Conservation (phyloP, 2,113 vertebrate species). For the Colinus virginianus region DNA sequence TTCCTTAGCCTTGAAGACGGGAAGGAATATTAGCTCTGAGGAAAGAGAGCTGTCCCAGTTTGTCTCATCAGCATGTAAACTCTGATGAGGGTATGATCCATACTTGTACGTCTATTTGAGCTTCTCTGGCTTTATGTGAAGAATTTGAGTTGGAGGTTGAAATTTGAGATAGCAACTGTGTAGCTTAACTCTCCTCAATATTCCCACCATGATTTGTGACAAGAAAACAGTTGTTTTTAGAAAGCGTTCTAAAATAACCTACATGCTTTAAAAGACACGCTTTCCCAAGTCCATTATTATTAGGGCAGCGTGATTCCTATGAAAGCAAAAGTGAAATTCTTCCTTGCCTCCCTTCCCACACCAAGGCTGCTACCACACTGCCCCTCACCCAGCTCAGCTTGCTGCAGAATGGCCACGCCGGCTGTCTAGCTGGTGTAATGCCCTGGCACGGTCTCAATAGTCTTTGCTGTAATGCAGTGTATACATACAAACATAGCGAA, state of each 20-base stretch:
- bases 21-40: background rate
- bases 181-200: background rate
- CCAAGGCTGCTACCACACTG: background rate
- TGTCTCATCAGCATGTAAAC: background rate
- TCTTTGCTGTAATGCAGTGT: conserved; percentile 81
- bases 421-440: conserved; percentile 48
- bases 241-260: background rate
- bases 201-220: fast-evolving
- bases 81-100: background rate
- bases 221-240: background rate
- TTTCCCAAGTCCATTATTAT: background rate
- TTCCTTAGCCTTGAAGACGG: background rate
- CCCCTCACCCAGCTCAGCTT: background rate
- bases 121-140: background rate
- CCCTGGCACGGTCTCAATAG: conserved; percentile 75
- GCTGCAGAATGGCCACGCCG: background rate
- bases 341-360: background rate
- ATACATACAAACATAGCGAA: conserved; percentile 89
- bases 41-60: background rate
- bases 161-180: fast-evolving
- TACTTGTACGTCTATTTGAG: background rate
- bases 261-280: background rate
- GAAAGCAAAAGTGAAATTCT: background rate
- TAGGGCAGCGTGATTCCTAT: background rate
- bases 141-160: background rate